Conservation (phyloP, 2,888 invertebrate genomes). For the Lithosia quadra region DNA sequence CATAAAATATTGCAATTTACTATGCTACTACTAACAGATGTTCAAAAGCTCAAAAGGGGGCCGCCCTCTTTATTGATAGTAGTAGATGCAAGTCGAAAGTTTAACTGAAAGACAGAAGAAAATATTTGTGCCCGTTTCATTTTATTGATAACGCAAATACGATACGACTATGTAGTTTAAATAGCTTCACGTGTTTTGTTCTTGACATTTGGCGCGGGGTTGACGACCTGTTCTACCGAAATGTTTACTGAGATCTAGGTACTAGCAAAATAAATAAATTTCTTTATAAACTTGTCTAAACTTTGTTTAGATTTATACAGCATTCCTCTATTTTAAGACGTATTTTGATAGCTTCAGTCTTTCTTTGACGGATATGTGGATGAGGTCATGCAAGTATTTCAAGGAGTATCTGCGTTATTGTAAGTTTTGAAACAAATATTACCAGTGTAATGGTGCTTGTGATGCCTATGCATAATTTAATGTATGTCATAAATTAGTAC, state of each 20-base stretch:
- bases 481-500: no score
- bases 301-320: not conserved
- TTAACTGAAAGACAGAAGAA: not conserved
- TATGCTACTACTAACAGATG: not conserved
- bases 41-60: not conserved
- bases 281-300: conserved; percentile 13
- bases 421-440: not conserved
- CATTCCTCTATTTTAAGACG: not conserved
- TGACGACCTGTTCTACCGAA: conserved; percentile 73
- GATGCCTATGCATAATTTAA: not conserved
- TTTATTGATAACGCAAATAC: conserved; percentile 51
- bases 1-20: conserved; percentile 45
- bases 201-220: conserved; percentile 79
- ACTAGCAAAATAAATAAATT: conserved; percentile 61
- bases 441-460: not conserved
- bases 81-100: not conserved
- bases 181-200: conserved; percentile 78
- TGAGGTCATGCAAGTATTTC: not conserved
- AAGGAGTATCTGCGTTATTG: not conserved
- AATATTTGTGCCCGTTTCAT: not conserved
- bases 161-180: conserved; percentile 59
- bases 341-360: not conserved
- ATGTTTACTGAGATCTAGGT: conserved; percentile 71
- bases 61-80: not conserved
- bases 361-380: not conserved